Percentiles rank a stretch among this genome's conserved stretches.
These are phyloP conservation scores for Zosterops hypoxanthus DNA, from an alignment of 2,113 vertebrate species.

Conservation along the genomic window DNA sequence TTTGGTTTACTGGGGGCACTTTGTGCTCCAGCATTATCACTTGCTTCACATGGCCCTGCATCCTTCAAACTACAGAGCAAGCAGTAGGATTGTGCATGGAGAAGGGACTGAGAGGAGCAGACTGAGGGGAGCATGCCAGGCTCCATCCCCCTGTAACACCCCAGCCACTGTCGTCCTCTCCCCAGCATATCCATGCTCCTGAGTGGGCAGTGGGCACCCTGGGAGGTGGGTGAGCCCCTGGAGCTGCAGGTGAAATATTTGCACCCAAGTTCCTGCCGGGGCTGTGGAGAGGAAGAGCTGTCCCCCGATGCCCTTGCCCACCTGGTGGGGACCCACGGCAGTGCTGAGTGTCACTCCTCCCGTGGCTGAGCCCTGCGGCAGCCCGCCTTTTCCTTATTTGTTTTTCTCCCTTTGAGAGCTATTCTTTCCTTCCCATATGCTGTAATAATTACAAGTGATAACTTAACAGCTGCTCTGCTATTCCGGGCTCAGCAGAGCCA, in stretches of 20 bases:
- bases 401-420: conserved; percentile 48
- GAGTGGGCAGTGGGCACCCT: not conserved
- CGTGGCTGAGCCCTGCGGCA: not conserved
- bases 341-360: not conserved
- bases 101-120: rapidly evolving
- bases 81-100: not conserved
- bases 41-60: not conserved
- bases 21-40: not conserved
- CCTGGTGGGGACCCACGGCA: rapidly evolving
- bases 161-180: not conserved
- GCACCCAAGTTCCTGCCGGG: not conserved
- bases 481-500: conserved; percentile 29
- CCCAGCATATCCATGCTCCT: not conserved
- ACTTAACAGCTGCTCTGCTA: conserved; percentile 56
- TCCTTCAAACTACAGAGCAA: not conserved
- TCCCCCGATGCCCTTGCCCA: not conserved
- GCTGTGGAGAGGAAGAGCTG: not conserved
- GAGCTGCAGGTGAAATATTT: not conserved
- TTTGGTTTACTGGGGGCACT: not conserved
- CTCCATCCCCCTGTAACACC: not conserved
- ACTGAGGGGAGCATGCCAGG: rapidly evolving
- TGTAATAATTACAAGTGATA: conserved; percentile 44
- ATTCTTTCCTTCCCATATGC: conserved; percentile 60
- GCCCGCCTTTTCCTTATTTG: conserved; percentile 28
- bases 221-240: not conserved